Evolutionary conservation across 1,140 invertebrate genomes (phyloP), one percentile per base, ranked within the genome.

Genomic region (Camponotus floridanus): DNA sequence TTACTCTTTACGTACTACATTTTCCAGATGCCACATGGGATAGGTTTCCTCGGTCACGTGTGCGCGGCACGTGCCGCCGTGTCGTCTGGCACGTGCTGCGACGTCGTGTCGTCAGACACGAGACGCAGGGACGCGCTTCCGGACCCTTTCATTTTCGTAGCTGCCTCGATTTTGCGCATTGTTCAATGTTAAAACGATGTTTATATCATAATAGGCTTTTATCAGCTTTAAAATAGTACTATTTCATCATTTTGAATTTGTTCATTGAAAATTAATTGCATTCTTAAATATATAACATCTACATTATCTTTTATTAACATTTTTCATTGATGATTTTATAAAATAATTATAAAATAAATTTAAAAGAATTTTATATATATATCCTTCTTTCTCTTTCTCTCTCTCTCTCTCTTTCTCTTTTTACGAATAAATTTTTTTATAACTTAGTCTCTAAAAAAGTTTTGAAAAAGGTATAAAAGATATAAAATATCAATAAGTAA

Each of bases 11-110:
- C n/a, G 36, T 48, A 76, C 70, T 74, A 87, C 71, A 86, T 87
- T 91, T 90, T 90, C 87, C 87, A 90, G 87, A 88, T 88, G 89
- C 70, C 59, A 68, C 59, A 61, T 74, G 85, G 61, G 70, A 59
- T 83, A 48, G 62, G 68, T 89, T 88, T 86, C 57, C 76, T 78
- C 88, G 87, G 86, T 87, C 92, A 88, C 91, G 90, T 92, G 91
- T 80, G 45, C 31, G n/a, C 1, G 87, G 83, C 92, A 92, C 92
- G 92, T 92, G 92, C 87, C 86, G 57, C 51, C 51, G 70, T 70
- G 42, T 86, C 70, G 76, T 70, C 57, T 48, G 88, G 62, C 91
- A 90, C 91, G 90, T 92, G 91, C 85, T 21, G 57, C 73, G 36
- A 48, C 67, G 65, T 59, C 70, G 55, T 51, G 64, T 86, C 67